Evolutionary conservation across 1,140 invertebrate species (phyloP), one percentile per base, ranked within the genome.

Genomic region (Pseudomyrmex concolor): DNA sequence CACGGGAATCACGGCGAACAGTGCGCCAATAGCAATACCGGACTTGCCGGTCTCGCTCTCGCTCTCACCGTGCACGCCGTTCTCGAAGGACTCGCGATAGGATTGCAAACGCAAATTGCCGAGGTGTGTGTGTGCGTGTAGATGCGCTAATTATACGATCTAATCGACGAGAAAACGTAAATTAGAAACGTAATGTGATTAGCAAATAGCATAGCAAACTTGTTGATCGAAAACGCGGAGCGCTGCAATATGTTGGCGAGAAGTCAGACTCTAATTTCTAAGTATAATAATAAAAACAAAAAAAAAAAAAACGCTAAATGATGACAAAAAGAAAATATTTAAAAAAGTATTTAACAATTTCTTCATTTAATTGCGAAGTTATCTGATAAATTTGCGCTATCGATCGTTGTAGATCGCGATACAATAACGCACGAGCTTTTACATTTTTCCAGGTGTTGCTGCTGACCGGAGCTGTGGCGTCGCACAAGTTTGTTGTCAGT

Each of bases 51-150:
- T 1, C 92, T 97, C 19, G 90, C 97, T 50, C 90, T 96, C 8
- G 97, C 97, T 0, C 92, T 98, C 8, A 96, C 97, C 4, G 93
- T 97, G 55, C 97, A 97, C 89, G 96, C 97, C 15, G 91, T 97
- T 2, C 95, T 98, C 34, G 97, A 98, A 94, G 97, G 97, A 55
- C 91, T 98, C 48, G 97, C 97, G 1, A 97, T 98, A 89, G 97
- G 97, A 1, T 93, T 98, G 48, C 96, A 97, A 89, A 95, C 96
- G 81, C 94, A 93, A 8, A 85, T 95, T 51, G 89, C 95, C 1
- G 95, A 96, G 94, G 96, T 97, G 92, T 8, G 68, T 8, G 68
- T 34, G 17, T 7, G 34, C 34, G 34, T 7, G 34, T 7, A 5
- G 51, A 19, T 12, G 25, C 13, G 19, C 0, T 60, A 10, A n/a